Base-by-base conservation (phyloP, 92 coral and sea anemone genomes). In the Umimayanthus chanpuru region DNA sequence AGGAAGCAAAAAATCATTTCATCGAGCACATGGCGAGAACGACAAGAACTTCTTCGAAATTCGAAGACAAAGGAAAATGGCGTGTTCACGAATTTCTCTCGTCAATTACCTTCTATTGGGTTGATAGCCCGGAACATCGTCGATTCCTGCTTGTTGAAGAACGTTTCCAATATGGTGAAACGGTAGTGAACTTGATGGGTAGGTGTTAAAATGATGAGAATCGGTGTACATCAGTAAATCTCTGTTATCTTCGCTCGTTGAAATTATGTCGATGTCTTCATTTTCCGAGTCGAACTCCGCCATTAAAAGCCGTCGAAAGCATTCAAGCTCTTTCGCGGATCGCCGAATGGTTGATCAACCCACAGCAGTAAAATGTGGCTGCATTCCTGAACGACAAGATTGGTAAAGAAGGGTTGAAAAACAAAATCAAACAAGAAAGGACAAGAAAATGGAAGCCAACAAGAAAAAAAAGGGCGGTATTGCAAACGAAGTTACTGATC, bases 241-340 rank as follows among this genome's bases (percentile, higher is more conserved):
- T 83, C 78, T 70, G 15, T 73, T 83, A 70, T 83, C 87, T 44
- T 70, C 87, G 66, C 78, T 72, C 15, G 87, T 44, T 16, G 87
- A 83, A 55, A 83, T 70, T 70, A 70, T 70, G 43, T 83, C 87
- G 65, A 83, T 49, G 65, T 70, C 87, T 83, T 83, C 87, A 68
- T 83, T 83, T 83, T 83, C 87, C 64, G 87, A 83, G 26, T 83
- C 87, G 66, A 83, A 38, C 87, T 70, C 78, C 87, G 87, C 87
- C 87, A 83, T 83, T 44, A 83, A 83, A 68, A 20, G 70, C 15
- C 73, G 67, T 61, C 49, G 29, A 61, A 40, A 32, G 73, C 85
- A 81, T 81, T 58, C 85, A 81, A 65, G 44, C 16, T n/a, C 53
- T 18, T 75, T 75, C 25, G 26, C 25, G 72, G 85, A 61, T 21